Evolutionary conservation across 2,113 vertebrate genomes (phyloP).

Genomic region (Calidris pugnax): DNA sequence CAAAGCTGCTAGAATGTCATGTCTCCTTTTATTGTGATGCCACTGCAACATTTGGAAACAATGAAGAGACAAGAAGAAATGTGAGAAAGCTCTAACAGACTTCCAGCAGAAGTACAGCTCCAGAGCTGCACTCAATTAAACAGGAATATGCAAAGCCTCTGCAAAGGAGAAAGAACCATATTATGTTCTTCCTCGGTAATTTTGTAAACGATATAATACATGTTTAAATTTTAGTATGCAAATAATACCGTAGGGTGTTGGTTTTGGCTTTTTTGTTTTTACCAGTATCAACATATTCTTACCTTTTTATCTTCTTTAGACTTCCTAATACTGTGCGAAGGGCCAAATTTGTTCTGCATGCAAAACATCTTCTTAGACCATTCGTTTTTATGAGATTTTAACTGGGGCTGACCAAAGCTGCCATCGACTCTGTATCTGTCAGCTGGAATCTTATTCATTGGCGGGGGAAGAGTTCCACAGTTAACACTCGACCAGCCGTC

Average conservation of each 20-base stretch:
- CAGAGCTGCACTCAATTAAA: slow-evolving; percentile 35
- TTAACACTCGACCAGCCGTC: slow-evolving; percentile 97
- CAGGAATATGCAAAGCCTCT: not conserved
- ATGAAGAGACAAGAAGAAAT: slow-evolving; percentile 50
- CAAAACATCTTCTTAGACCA: slow-evolving; percentile 91
- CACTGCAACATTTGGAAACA: slow-evolving; percentile 61
- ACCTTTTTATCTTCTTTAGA: slow-evolving; percentile 92
- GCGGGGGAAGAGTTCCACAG: slow-evolving; percentile 94
- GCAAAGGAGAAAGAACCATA: not conserved
- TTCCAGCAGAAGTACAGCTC: slow-evolving; percentile 19
- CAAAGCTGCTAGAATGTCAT: slow-evolving; percentile 21
- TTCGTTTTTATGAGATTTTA: slow-evolving; percentile 83
- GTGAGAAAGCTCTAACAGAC: slow-evolving; percentile 25
- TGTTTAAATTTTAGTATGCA: not conserved
- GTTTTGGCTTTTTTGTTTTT: not conserved
- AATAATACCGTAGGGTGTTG: not conserved
- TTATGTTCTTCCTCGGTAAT: not conserved
- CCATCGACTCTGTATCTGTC: slow-evolving; percentile 92
- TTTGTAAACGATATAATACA: not conserved
- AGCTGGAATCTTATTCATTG: slow-evolving; percentile 97
- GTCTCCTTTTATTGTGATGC: slow-evolving; percentile 31
- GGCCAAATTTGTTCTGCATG: slow-evolving; percentile 77
- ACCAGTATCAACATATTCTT: slow-evolving; percentile 1
- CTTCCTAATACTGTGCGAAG: slow-evolving; percentile 79
- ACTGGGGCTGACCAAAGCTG: slow-evolving; percentile 76